A percentile compares a stretch with the other conserved stretches of the same genome.
Conservation (phyloP, 1,140 invertebrate species). For the Coenobita brevimanus region DNA sequence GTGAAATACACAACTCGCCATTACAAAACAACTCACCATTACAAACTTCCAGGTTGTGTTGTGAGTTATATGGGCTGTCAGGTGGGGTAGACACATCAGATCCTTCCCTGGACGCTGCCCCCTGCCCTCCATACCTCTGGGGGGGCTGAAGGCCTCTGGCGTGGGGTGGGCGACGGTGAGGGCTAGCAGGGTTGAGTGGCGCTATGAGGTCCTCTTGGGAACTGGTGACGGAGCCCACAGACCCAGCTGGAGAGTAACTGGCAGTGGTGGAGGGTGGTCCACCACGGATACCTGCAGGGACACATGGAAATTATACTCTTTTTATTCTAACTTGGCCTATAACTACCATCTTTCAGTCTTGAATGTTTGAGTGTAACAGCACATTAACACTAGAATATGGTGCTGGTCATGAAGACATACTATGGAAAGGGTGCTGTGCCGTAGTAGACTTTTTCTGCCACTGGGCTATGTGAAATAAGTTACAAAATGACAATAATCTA, state of each 20-base stretch:
- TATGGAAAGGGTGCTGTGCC: too few relatives aligned
- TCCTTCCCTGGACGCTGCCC: slow-evolving; percentile 43
- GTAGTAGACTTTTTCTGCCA: too few relatives aligned
- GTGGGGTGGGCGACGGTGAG: slow-evolving; percentile 29
- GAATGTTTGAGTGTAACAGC: too few relatives aligned
- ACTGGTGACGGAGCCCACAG: slow-evolving; percentile 45
- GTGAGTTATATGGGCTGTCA: slow-evolving; percentile 49
- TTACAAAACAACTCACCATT: slow-evolving; percentile 27
- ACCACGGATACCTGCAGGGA: slow-evolving; percentile 32
- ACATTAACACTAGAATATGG: too few relatives aligned
- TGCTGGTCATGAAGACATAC: too few relatives aligned
- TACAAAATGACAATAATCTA: too few relatives aligned
- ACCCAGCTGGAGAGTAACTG: slow-evolving; percentile 38
- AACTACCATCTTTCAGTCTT: too few relatives aligned
- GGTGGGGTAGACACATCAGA: slow-evolving; percentile 56
- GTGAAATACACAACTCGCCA: too few relatives aligned
- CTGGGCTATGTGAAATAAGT: too few relatives aligned
- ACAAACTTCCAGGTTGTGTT: slow-evolving; percentile 37
- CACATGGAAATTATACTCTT: too few relatives aligned
- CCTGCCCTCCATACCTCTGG: slow-evolving; percentile 19
- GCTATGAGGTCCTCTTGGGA: slow-evolving; percentile 61
- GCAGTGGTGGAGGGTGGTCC: neutral
- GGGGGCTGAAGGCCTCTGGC: slow-evolving; percentile 48
- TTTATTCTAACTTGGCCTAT: too few relatives aligned
- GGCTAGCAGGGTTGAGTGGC: slow-evolving; percentile 6